A percentile compares a stretch with the other conserved stretches of the same genome.
Conservation (phyloP, 2,113 vertebrate species). For the Microcebus murinus region DNA sequence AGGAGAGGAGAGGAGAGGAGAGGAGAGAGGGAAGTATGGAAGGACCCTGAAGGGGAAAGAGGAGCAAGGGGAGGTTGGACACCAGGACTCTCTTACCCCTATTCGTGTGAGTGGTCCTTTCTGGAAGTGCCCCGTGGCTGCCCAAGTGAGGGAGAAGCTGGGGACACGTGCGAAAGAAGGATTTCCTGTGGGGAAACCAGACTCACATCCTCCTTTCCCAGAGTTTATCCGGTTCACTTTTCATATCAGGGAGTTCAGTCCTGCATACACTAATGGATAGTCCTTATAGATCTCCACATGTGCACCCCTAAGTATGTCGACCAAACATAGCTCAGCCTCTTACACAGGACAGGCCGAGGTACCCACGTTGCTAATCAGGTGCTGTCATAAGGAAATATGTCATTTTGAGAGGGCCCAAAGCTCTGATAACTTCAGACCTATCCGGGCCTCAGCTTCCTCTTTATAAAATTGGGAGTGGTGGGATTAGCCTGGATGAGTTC, state of each 20-base stretch:
- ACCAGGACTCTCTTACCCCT: not conserved
- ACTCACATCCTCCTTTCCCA: not conserved
- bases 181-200: not conserved
- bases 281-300: not conserved
- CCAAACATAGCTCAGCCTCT: not conserved
- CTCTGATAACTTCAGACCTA: not conserved
- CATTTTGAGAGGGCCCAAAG: not conserved
- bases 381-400: not conserved
- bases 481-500: not conserved
- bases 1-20: not conserved
- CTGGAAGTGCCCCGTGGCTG: not conserved
- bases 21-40: not conserved
- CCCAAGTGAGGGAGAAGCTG: not conserved
- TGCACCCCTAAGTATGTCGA: not conserved
- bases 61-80: not conserved
- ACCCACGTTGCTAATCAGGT: not conserved
- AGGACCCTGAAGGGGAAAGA: not conserved
- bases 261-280: not conserved
- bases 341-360: not conserved
- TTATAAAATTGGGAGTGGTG: not conserved
- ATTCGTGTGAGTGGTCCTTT: not conserved
- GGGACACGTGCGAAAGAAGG: not conserved
- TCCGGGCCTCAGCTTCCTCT: not conserved
- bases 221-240: not conserved
- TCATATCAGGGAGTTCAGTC: not conserved